Conservation (phyloP, 53 echinoderm and acorn worm genomes). For the Glandiceps talaboti region DNA sequence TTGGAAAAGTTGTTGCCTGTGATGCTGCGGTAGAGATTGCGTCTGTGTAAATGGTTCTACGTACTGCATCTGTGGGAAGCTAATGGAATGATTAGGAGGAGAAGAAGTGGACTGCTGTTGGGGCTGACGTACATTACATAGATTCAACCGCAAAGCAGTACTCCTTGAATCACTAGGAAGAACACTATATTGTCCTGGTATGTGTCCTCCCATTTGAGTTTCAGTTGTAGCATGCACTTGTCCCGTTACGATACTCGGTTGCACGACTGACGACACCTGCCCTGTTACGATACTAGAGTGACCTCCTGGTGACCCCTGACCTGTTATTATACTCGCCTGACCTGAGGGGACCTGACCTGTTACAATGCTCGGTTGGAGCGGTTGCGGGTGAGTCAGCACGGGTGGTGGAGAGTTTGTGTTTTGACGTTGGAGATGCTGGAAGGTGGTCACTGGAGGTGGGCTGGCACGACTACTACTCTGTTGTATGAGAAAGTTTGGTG, state of each 20-base stretch:
- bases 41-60: background rate
- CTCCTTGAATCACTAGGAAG: background rate
- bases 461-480: constrained; percentile 62
- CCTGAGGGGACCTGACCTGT: background rate
- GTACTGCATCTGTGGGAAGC: background rate
- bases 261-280: background rate
- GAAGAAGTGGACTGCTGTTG: background rate
- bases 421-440: background rate
- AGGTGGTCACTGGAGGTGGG: constrained; percentile 42
- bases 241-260: background rate
- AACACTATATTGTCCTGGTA: background rate
- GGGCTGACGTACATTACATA: background rate
- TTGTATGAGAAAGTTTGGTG: constrained; percentile 66
- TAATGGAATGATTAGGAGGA: background rate
- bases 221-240: background rate
- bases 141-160: background rate
- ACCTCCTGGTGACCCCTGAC: background rate
- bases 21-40: background rate
- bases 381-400: background rate
- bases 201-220: background rate
- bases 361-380: background rate
- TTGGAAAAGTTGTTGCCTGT: background rate
- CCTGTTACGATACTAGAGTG: background rate
- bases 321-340: background rate
- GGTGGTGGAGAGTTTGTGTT: background rate